Evolutionary conservation across 2,113 vertebrate genomes (phyloP).

Genomic region (human): DNA sequence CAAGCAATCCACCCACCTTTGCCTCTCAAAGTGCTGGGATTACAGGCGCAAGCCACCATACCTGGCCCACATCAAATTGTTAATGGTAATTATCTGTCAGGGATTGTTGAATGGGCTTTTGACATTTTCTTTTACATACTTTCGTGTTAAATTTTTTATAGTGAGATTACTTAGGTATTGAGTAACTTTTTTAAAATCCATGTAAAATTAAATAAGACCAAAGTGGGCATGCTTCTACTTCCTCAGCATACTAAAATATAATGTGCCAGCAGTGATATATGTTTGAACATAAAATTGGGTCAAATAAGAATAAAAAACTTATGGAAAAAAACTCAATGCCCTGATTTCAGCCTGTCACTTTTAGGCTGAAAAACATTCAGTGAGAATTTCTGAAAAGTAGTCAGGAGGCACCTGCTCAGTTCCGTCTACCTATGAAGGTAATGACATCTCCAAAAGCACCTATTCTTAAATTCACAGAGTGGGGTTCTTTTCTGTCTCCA

Average conservation of each 20-base stretch:
- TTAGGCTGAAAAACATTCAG: neutral
- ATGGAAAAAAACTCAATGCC: slow-evolving; percentile 13
- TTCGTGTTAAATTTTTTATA: neutral
- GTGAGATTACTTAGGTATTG: neutral
- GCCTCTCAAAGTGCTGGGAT: too few relatives aligned
- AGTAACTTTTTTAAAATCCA: neutral
- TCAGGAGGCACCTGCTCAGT: neutral
- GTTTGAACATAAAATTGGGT: slow-evolving; percentile 62
- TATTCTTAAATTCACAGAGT: neutral
- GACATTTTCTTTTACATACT: slow-evolving; percentile 1
- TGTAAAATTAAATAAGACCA: slow-evolving; percentile 32
- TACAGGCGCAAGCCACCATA: too few relatives aligned
- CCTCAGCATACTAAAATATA: slow-evolving; percentile 48
- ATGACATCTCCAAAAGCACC: neutral
- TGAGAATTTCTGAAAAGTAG: slow-evolving; percentile 38
- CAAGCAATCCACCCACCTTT: too few relatives aligned
- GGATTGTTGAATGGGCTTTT: neutral
- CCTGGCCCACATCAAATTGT: neutral
- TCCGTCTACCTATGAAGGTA: neutral
- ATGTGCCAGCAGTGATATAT: slow-evolving; percentile 34
- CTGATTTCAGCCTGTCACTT: slow-evolving; percentile 50
- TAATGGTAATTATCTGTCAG: slow-evolving; percentile 1
- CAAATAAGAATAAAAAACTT: slow-evolving; percentile 42
- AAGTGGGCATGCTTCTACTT: slow-evolving; percentile 8
- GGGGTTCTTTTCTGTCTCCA: neutral